phyloP scores from a whole-genome alignment of 1,140 invertebrate species.

The Sitobion miscanthi region DNA sequence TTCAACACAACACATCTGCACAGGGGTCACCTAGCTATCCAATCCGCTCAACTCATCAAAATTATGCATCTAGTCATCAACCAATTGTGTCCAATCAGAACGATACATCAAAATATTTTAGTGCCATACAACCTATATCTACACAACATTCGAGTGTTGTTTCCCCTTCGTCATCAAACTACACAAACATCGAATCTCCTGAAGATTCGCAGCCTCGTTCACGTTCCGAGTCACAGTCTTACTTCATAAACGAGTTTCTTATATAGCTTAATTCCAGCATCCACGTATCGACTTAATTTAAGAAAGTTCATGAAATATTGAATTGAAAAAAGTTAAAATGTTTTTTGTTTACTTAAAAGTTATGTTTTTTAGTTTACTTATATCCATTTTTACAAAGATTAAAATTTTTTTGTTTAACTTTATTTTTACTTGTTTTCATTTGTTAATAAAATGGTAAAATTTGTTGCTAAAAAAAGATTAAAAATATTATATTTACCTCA shows the following conservation, averaged over 20 bases:
- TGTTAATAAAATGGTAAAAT: no score
- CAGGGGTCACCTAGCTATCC: background rate
- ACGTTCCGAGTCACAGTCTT: slow-evolving; percentile 8
- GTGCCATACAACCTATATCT: background rate
- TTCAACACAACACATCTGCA: background rate
- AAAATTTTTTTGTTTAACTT: no score
- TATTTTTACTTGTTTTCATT: no score
- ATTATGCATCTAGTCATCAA: background rate
- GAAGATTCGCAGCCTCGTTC: slow-evolving; percentile 16
- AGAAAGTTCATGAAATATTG: background rate
- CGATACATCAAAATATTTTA: slow-evolving; percentile 9
- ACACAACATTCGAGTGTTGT: background rate
- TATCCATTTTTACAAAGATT: no score
- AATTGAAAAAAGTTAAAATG: background rate
- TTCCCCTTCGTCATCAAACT: background rate
- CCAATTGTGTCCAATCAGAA: slow-evolving; percentile 16
- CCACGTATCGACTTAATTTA: slow-evolving; percentile 16
- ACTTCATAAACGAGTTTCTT: slow-evolving; percentile 5
- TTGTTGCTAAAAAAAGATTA: no score
- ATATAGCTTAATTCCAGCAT: background rate
- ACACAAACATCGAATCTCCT: background rate
- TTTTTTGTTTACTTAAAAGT: background rate
- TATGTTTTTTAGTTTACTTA: no score
- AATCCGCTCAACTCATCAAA: background rate
- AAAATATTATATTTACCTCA: no score